A percentile compares a stretch with the other conserved stretches of the same genome.
These are phyloP conservation scores for Poecilia gillii DNA, from an alignment of 2,797 vertebrate genomes.

Conservation along the genomic window DNA sequence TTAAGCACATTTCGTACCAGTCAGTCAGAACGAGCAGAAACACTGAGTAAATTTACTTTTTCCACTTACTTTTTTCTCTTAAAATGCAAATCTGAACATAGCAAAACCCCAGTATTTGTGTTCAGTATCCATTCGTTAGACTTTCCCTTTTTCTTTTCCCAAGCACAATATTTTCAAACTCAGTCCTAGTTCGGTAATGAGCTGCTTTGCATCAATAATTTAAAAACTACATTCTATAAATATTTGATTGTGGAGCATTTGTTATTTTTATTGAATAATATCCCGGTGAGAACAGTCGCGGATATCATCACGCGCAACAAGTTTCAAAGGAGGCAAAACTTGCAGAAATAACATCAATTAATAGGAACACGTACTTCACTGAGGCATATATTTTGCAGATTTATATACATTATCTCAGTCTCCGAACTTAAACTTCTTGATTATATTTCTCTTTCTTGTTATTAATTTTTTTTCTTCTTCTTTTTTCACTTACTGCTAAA, in stretches of 20 bases:
- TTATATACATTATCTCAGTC: conserved; percentile 5
- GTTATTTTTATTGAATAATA: conserved; percentile 1
- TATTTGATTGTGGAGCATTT: neutral
- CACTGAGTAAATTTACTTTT: neutral
- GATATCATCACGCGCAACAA: neutral
- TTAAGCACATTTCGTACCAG: neutral
- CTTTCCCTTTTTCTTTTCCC: conserved; percentile 6
- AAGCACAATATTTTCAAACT: neutral
- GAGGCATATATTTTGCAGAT: neutral
- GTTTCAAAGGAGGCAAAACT: conserved; percentile 9
- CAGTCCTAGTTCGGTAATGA: neutral
- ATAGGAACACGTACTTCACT: neutral
- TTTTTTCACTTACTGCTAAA: conserved; percentile 54
- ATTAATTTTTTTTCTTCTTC: conserved; percentile 21
- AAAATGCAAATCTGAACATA: neutral
- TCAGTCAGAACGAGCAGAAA: neutral
- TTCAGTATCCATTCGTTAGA: neutral
- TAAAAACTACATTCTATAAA: conserved; percentile 4
- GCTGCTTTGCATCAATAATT: conserved; percentile 7
- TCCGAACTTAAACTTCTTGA: conserved; percentile 21
- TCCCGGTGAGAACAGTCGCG: no score
- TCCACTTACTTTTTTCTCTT: neutral
- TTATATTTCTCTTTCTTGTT: conserved; percentile 18
- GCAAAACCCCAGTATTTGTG: neutral
- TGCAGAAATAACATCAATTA: neutral